phyloP scores from a whole-genome alignment of 2,888 invertebrate species.

The Lochmaea crataegi region DNA sequence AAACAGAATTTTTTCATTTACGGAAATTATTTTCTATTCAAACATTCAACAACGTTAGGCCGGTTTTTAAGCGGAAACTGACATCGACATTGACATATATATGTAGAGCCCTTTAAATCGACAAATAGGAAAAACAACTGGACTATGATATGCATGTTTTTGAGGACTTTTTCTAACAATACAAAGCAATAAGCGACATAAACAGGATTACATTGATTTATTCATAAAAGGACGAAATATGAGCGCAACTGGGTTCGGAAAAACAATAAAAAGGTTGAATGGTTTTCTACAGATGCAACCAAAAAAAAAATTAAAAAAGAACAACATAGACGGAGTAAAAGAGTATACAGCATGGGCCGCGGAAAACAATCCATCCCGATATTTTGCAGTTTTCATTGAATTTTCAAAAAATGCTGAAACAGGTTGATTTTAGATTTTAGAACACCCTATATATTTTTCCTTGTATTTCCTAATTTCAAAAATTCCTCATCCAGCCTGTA shows the following conservation, averaged over 20 bases:
- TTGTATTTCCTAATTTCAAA: too few relatives aligned
- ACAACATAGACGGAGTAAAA: not conserved
- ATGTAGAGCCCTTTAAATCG: too few relatives aligned
- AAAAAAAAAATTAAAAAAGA: not conserved
- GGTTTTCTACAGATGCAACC: not conserved
- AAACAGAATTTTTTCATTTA: not conserved
- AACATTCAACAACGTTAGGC: not conserved
- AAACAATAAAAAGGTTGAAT: not conserved
- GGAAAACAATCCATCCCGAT: too few relatives aligned
- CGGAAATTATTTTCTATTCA: not conserved
- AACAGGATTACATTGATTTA: not conserved
- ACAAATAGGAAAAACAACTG: not conserved
- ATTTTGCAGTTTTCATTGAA: too few relatives aligned
- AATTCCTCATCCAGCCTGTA: too few relatives aligned
- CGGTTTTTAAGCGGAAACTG: not conserved
- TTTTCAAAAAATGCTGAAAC: too few relatives aligned
- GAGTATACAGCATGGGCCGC: too few relatives aligned
- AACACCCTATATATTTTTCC: too few relatives aligned
- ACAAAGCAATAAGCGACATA: not conserved
- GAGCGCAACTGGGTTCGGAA: not conserved
- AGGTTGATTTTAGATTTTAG: too few relatives aligned
- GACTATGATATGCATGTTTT: not conserved
- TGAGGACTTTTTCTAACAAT: not conserved
- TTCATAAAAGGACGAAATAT: not conserved
- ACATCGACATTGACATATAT: too few relatives aligned